These are phyloP conservation scores for Myotis planiceps DNA, from an alignment of 2,797 vertebrate species.

Conservation along the genomic window DNA sequence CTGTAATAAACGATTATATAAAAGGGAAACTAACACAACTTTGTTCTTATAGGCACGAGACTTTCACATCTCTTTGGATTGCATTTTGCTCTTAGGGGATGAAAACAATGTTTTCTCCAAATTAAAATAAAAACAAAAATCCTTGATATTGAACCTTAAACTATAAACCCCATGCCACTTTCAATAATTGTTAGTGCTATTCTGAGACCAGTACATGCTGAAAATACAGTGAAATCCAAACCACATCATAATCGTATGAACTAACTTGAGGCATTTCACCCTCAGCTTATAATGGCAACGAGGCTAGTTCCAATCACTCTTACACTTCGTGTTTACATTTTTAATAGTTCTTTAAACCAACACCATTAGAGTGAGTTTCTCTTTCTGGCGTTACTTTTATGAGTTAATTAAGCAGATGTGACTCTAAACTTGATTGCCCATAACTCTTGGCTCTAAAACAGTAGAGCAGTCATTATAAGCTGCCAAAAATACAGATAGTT, in stretches of 20 bases:
- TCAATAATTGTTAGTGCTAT: neutral
- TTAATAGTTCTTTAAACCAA: neutral
- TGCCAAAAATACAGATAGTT: neutral
- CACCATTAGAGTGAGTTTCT: neutral
- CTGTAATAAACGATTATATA: neutral
- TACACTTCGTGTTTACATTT: neutral
- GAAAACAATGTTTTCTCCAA: neutral
- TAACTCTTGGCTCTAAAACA: neutral
- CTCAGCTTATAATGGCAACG: neutral
- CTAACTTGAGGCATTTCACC: neutral
- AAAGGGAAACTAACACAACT: neutral
- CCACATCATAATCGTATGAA: neutral
- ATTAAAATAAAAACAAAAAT: neutral
- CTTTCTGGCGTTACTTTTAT: constrained; percentile 18
- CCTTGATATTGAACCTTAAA: neutral
- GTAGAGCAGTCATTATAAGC: neutral
- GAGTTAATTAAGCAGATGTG: constrained; percentile 43
- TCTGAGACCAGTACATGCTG: neutral
- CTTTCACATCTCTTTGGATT: neutral
- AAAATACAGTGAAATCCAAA: neutral
- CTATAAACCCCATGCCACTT: neutral
- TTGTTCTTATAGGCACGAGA: neutral
- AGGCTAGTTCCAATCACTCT: neutral
- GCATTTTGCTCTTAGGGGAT: neutral
- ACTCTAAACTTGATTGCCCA: neutral